Percentiles rank a stretch among this genome's conserved stretches.
These are phyloP conservation scores for Orussus abietinus DNA, from an alignment of 1,140 invertebrate genomes.

Conservation along the genomic window DNA sequence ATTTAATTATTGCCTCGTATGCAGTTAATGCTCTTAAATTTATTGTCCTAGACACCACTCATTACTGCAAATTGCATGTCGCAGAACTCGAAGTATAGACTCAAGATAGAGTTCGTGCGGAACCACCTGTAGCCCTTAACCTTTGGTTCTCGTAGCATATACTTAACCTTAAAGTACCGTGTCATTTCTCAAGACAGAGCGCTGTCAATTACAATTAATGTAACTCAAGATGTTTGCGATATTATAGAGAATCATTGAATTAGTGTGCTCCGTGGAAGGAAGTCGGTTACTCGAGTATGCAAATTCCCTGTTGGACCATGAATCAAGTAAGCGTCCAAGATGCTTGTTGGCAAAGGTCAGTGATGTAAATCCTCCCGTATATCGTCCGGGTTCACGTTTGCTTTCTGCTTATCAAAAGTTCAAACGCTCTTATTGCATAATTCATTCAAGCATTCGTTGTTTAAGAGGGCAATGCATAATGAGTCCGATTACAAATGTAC, in stretches of 20 bases:
- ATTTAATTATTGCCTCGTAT: no score
- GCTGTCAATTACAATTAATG: conserved; percentile 1
- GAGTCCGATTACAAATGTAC: neutral
- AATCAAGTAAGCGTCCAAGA: conserved; percentile 15
- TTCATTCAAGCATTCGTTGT: conserved; percentile 31
- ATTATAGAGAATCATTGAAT: neutral
- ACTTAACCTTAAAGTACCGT: conserved; percentile 1
- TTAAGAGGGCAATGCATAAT: conserved; percentile 1
- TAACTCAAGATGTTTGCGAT: no score
- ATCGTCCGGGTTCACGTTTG: conserved; percentile 20
- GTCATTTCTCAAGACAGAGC: neutral
- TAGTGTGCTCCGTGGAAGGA: neutral
- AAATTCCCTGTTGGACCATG: conserved; percentile 17
- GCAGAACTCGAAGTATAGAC: no score
- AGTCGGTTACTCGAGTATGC: conserved; percentile 12
- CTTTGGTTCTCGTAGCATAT: no score
- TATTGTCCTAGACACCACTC: no score
- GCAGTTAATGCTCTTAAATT: no score
- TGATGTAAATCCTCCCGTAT: conserved; percentile 18
- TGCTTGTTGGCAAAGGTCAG: conserved; percentile 19
- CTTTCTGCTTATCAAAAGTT: conserved; percentile 38
- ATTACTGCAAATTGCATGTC: no score
- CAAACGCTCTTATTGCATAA: conserved; percentile 34
- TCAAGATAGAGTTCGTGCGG: neutral
- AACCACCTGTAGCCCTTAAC: no score